Base-by-base conservation (phyloP, 2,888 invertebrate species). In the Chrysotoxum bicinctum region DNA sequence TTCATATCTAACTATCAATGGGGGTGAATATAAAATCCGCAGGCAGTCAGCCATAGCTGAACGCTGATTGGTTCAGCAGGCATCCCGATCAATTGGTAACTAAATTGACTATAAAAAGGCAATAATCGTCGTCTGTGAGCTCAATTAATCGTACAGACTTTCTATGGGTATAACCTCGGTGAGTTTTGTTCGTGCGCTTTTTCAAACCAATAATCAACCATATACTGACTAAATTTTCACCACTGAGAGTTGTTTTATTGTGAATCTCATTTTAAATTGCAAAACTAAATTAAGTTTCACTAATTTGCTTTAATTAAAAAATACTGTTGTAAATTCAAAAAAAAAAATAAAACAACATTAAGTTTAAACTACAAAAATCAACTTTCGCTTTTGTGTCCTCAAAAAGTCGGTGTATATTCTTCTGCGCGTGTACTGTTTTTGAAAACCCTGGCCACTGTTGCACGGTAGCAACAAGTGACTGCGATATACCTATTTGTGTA, bases 21-120 rank as follows among this genome's bases (percentile, higher is more conserved):
- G 60, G 74, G 74, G 69, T 83, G 75, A 66, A 80, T 74, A 54
- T 68, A 16, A 69, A 81, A 78, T 82, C 89, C 80, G 83, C 89
- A 86, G 87, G 88, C 86, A 88, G 88, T 88, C 89, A 82, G 90
- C 90, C 91, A 91, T 90, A 89, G 89, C 90, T 89, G 85, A 48
- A 48, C 79, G 88, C 87, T 88, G 91, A 92, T 92, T 92, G 92
- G 92, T 88, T 85, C 87, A 82, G 77, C 77, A 58, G 87, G 83
- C 82, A 87, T 87, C 76, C 87, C 88, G 87, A 89, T 88, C 89
- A 88, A 89, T 89, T 89, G 89, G 88, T 76, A 85, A 64, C 88
- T 90, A 91, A 90, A 91, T 90, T 91, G 91, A 88, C 90, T 91
- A 91, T 92, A 91, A 92, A 92, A 92, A 94, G 96, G 95, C 96